Conservation (phyloP, 2,113 vertebrate species). For the Pelodiscus sinensis region DNA sequence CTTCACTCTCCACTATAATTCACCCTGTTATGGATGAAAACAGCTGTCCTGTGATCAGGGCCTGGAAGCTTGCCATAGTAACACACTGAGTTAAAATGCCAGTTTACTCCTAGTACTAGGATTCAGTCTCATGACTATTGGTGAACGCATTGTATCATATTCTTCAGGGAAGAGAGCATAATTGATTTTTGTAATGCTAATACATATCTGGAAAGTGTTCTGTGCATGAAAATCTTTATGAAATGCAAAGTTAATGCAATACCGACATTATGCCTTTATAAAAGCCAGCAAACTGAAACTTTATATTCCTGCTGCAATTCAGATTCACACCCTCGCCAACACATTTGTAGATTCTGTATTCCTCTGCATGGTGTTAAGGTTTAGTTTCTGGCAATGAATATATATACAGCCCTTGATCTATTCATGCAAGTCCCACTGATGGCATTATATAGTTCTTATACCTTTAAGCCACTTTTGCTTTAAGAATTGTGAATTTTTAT, state of each 20-base stretch:
- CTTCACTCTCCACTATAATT: conserved; percentile 78
- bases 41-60: conserved; percentile 80
- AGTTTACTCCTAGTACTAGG: conserved; percentile 65
- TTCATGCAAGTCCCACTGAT: background rate
- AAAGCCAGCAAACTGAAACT: conserved; percentile 30
- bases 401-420: background rate
- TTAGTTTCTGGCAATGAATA: background rate
- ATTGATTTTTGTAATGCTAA: conserved; percentile 48
- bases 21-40: conserved; percentile 78
- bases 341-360: background rate
- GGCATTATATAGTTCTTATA: background rate
- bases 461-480: background rate
- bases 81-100: conserved; percentile 78
- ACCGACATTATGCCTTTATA: conserved; percentile 16
- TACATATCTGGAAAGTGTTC: conserved; percentile 10
- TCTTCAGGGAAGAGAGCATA: conserved; percentile 48
- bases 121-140: conserved; percentile 59
- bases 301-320: background rate
- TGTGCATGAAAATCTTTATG: conserved; percentile 41
- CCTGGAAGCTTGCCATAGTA: conserved; percentile 79
- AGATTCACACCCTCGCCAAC: background rate
- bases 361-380: background rate
- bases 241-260: conserved; percentile 8
- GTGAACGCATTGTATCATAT: conserved; percentile 57
- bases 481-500: background rate